Evolutionary conservation across 2,113 vertebrate species (phyloP), one percentile per base, ranked within the genome.

Genomic region (Lophotis ruficrista): DNA sequence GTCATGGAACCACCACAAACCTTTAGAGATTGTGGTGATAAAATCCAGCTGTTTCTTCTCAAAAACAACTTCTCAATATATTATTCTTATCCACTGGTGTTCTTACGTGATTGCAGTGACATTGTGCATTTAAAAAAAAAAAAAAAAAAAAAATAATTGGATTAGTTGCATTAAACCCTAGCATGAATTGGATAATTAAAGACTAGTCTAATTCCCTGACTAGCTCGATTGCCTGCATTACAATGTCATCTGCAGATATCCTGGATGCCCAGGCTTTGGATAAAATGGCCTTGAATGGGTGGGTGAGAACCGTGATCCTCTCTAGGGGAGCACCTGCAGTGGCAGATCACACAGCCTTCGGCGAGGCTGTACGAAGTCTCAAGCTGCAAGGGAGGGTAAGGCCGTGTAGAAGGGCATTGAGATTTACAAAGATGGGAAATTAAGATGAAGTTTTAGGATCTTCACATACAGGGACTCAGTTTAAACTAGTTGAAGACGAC

Each of bases 11-110:
- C 87, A 85, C 89, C 77, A 76, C 57, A 90, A 93, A 95, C 90
- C 80, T 97, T 97, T 90, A 87, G 87, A 95, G 90, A 35, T 56
- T 89, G 64, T 83, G 57, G n/a, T 96, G 83, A 98, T 97, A 95
- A 94, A 96, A 95, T 87, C 83, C 97, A 97, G 80, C 97, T 98
- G 97, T 97, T 97, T 72, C 43, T 94, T 90, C 65, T 92, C 75
- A 84, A 93, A 95, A 80, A 53, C 53, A 83, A 50, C 45, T 62
- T 83, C 51, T 87, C 41, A 50, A 24, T 88, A 82, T 86, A 75
- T 90, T 62, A 15, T 88, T 82, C 68, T 94, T 95, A 80, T 72
- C 89, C 81, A 60, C 12, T 89, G 61, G 58, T 85, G 43, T 65
- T 88, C 90, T 87, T 75, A 71, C 1, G 25, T 90, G 81, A 76